Conservation (phyloP, 2,113 vertebrate genomes). For the Capricornis sumatraensis region DNA sequence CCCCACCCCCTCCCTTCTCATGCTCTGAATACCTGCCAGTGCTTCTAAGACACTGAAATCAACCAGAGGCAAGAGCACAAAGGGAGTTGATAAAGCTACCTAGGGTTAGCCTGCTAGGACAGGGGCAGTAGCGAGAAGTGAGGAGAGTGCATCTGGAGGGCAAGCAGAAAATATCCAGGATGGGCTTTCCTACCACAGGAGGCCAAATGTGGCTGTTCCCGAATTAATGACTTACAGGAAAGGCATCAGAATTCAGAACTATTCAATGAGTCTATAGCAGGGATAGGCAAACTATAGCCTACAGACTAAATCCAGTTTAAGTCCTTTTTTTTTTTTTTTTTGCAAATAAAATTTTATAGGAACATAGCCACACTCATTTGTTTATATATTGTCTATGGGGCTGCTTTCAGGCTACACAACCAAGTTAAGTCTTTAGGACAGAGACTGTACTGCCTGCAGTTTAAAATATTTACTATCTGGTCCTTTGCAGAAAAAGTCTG, state of each 20-base stretch:
- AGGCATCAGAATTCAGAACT: neutral
- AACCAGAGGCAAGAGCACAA: neutral
- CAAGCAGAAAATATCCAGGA: neutral
- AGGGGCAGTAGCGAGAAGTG: neutral
- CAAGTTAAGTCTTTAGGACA: neutral
- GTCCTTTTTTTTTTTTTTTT: neutral
- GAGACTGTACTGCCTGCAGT: neutral
- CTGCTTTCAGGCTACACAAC: neutral
- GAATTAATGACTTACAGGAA: neutral
- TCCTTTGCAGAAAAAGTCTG: neutral
- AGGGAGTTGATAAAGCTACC: neutral
- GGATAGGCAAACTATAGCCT: neutral
- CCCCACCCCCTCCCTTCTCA: neutral
- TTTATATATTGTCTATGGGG: neutral
- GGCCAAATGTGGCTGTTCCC: neutral
- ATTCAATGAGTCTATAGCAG: neutral
- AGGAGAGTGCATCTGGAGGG: neutral
- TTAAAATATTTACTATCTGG: slow-evolving; percentile 11
- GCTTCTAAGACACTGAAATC: neutral
- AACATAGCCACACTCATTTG: neutral
- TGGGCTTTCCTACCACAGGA: neutral
- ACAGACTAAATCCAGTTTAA: neutral
- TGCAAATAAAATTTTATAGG: neutral
- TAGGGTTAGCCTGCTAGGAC: neutral
- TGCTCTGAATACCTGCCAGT: neutral